Conservation (phyloP, 2,797 vertebrate species). For the Ambastaia sidthimunki region DNA sequence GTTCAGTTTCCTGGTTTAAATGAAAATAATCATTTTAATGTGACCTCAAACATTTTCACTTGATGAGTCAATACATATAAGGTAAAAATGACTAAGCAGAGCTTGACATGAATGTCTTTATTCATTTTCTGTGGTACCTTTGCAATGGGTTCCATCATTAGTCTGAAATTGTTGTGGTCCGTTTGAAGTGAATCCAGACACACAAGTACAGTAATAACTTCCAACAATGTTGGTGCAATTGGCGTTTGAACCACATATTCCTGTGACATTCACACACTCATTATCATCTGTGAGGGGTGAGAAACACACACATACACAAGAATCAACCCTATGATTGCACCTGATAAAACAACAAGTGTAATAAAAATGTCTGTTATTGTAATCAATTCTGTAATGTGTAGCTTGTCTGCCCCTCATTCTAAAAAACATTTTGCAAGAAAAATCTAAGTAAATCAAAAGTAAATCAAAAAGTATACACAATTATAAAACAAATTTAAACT, state of each 20-base stretch:
- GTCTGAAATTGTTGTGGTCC: constrained; percentile 79
- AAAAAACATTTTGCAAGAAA: background rate
- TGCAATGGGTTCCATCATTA: constrained; percentile 90
- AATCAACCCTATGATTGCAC: background rate
- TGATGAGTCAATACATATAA: background rate
- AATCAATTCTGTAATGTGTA: background rate
- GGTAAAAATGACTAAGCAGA: background rate
- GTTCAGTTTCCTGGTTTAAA: no score
- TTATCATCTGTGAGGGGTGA: constrained; percentile 84
- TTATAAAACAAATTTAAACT: background rate
- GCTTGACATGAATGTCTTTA: background rate
- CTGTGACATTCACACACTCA: constrained; percentile 91
- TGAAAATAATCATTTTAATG: no score
- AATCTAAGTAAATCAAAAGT: background rate
- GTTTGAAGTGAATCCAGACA: constrained; percentile 84
- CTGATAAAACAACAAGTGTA: background rate
- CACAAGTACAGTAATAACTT: constrained; percentile 88
- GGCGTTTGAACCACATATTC: constrained; percentile 87
- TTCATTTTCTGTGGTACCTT: constrained; percentile 75
- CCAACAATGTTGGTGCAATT: constrained; percentile 89
- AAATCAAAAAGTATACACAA: background rate
- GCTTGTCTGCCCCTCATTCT: background rate
- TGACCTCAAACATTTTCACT: no score
- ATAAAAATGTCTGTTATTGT: background rate
- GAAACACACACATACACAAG: background rate